These are phyloP conservation scores for Eumacrocentrus americanus DNA, from an alignment of 2,888 invertebrate species.

Conservation along the genomic window DNA sequence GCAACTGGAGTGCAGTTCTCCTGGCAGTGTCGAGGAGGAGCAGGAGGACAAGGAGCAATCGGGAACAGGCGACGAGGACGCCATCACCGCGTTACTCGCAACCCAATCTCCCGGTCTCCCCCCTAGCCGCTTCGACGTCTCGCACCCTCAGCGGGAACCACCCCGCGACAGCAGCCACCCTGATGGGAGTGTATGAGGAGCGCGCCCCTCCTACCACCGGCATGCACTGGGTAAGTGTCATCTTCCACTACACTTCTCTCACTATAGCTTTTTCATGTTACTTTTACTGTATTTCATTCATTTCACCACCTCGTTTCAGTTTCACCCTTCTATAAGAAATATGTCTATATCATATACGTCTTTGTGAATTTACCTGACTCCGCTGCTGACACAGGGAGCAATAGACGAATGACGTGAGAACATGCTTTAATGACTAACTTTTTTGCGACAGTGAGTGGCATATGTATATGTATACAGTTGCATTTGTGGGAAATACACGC, in stretches of 20 bases:
- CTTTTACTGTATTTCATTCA: not conserved
- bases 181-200: constrained; percentile 93
- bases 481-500: constrained; percentile 8
- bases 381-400: too few species aligned
- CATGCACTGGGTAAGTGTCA: constrained; percentile 86
- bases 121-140: constrained; percentile 56
- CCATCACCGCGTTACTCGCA: constrained; percentile 63
- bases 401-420: constrained; percentile 27
- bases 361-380: too few species aligned
- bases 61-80: constrained; percentile 50
- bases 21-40: constrained; percentile 28
- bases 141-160: constrained; percentile 58
- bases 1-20: constrained; percentile 18
- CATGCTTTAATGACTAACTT: constrained; percentile 16
- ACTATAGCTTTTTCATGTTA: too few species aligned
- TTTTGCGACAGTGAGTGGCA: constrained; percentile 20
- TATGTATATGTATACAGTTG: constrained; percentile 9
- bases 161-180: constrained; percentile 63
- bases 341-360: too few species aligned
- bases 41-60: constrained; percentile 37
- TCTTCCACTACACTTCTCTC: constrained; percentile 18
- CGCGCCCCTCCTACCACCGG: constrained; percentile 78
- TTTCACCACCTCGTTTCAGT: not conserved
- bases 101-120: constrained; percentile 63
- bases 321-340: too few species aligned